Evolutionary conservation across 2,888 invertebrate species (phyloP).

Genomic region (Notodonta ziczac): DNA sequence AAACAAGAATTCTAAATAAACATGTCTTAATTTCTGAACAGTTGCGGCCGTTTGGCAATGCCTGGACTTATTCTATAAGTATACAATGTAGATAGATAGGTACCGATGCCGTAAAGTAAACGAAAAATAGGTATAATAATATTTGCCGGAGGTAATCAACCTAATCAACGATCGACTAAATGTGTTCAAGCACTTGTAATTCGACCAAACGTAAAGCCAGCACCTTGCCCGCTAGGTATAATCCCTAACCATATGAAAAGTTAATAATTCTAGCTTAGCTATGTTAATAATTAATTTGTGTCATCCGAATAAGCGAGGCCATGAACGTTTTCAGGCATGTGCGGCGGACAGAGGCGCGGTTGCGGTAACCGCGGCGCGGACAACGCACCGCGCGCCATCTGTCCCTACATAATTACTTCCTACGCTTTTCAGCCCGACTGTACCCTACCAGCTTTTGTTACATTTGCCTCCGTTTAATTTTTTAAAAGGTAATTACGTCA

Average conservation of each 20-base stretch:
- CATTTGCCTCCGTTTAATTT: constrained; percentile 59
- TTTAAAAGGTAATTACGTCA: constrained; percentile 71
- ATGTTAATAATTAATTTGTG: constrained; percentile 6
- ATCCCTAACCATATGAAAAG: too few species aligned
- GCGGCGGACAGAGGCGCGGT: constrained; percentile 40
- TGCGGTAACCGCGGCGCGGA: constrained; percentile 23
- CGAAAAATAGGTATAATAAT: too few species aligned
- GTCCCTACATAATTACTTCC: constrained; percentile 74
- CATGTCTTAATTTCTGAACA: constrained; percentile 18
- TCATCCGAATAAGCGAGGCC: constrained; percentile 10
- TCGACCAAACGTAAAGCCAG: too few species aligned
- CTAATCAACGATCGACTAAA: too few species aligned
- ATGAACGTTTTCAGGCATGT: constrained; percentile 25
- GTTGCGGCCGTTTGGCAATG: constrained; percentile 1
- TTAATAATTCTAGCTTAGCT: too few species aligned
- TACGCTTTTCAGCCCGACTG: constrained; percentile 66
- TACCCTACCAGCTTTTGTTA: constrained; percentile 63
- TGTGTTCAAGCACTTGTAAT: too few species aligned
- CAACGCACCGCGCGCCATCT: constrained; percentile 69
- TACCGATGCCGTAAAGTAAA: too few species aligned
- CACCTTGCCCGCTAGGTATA: too few species aligned
- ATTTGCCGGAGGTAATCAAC: too few species aligned
- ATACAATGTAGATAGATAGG: too few species aligned
- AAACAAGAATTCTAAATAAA: constrained; percentile 21
- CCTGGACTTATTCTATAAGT: background rate